Evolutionary conservation across 2,113 vertebrate genomes (phyloP).

Genomic region (Salvator merianae): DNA sequence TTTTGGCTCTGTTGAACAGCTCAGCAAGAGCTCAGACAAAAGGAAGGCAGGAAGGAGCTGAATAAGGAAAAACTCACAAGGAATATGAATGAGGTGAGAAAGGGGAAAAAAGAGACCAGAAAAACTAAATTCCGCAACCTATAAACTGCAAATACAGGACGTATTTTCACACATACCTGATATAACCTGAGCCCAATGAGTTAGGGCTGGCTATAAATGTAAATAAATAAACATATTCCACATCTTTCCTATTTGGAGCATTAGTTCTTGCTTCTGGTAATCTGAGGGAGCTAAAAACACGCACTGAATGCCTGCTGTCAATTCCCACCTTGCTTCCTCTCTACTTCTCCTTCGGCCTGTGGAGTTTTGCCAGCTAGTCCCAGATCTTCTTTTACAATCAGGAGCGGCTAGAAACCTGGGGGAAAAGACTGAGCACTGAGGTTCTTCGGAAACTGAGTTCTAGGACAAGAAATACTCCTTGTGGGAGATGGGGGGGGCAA

Average conservation of each 20-base stretch:
- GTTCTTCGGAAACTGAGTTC: background rate
- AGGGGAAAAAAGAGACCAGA: background rate
- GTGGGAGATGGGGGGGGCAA: too few relatives aligned
- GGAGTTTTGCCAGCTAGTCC: background rate
- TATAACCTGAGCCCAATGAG: background rate
- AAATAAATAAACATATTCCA: background rate
- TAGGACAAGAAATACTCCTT: background rate
- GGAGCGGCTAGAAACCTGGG: background rate
- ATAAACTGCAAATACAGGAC: background rate
- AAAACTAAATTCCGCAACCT: background rate
- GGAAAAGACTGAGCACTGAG: background rate
- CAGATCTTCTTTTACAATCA: background rate
- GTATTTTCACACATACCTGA: background rate
- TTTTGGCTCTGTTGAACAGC: background rate
- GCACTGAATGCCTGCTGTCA: background rate
- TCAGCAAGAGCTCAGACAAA: background rate
- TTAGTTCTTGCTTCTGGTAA: background rate
- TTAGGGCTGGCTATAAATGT: too few relatives aligned
- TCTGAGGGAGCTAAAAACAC: background rate
- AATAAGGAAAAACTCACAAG: background rate
- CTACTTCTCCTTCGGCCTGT: background rate
- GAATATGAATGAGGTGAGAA: background rate
- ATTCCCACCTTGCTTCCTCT: background rate
- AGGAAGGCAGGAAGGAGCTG: background rate
- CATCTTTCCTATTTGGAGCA: background rate